Conservation (phyloP, 2,113 vertebrate genomes). For the human (Homo sapiens) region GRCh38 chr19:37092501-37093000, state of each 20-base stretch:
- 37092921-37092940: slow-evolving; percentile 34
- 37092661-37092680: too few species aligned
- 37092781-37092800: background rate
- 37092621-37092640: too few species aligned
- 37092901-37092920: background rate
- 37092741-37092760: background rate
- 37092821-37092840: background rate
- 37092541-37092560: too few species aligned
- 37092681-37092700: too few species aligned
- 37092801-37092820: background rate
- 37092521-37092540: too few species aligned
- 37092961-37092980: background rate
- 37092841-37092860: background rate
- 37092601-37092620: too few species aligned
- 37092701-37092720: too few species aligned
- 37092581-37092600: too few species aligned
- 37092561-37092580: too few species aligned
- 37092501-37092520: too few species aligned
- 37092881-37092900: background rate
- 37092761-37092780: background rate
- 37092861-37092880: background rate
- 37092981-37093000: background rate
- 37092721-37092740: background rate
- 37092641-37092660: too few species aligned
- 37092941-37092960: background rate